Evolutionary conservation across 2,888 invertebrate species (phyloP), one percentile per base, ranked within the genome.

Genomic region (Cataglyphis livida): DNA sequence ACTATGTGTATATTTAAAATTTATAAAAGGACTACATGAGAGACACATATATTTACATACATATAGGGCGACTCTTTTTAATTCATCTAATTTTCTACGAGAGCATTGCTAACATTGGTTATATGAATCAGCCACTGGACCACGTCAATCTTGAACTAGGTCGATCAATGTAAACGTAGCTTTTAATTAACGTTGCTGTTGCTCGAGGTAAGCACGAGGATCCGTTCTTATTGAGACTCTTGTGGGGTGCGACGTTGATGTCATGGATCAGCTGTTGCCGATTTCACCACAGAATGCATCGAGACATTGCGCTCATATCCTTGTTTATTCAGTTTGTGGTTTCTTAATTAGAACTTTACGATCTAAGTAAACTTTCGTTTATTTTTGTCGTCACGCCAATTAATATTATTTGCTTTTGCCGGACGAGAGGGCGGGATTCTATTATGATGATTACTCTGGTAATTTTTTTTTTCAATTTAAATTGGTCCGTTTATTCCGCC

Each of bases 191-290:
- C 54, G n/a, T 79, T 59, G 15, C 25, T 32, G 28, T 48, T 25
- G 15, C n/a, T n/a, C 12, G 66, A 32, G 32, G 18, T 32, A 18
- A 12, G 4, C 54, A 7, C 28, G 21, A 41, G 41, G 32, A 44
- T 9, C 51, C 51, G 18, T 44, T 35, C 59, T 61, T 61, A 70
- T 59, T 35, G 10, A 38, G 68, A 38, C 51, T 66, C 32, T 62
- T 18, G 6, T 54, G 54, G 76, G 76, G 41, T 9, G 57, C 71
- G 78, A 48, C 59, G 78, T 59, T 48, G 71, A 79, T 61, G 71
- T 79, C 59, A 79, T 21, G 54, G 54, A 28, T 76, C 66, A 76
- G n/a, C n/a, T 18, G 66, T 41, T 65, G 44, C 21, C 59, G 71
- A n/a, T n/a, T 41, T 18, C 25, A 18, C 7, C n/a, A 18, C 51